Conservation (phyloP, 2,888 invertebrate species). For the Linyphia triangularis region DNA sequence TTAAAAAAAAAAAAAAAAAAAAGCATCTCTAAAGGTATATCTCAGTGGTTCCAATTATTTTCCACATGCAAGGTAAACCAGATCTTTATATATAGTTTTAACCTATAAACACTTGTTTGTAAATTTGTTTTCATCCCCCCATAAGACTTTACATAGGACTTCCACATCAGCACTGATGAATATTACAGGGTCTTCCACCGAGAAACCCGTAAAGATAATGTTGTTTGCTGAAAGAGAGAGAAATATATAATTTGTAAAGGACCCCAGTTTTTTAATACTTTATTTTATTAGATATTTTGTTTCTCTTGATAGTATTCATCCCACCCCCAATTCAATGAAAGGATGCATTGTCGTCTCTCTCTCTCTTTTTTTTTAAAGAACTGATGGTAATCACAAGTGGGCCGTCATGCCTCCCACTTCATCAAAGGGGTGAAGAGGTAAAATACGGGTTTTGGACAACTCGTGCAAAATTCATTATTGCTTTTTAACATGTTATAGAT, state of each 20-base stretch:
- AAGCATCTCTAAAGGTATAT: too few relatives aligned
- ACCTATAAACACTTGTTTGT: not conserved
- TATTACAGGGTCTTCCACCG: not conserved
- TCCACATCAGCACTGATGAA: not conserved
- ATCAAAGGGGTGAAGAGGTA: not conserved
- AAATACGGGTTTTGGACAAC: not conserved
- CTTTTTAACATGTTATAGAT: too few relatives aligned
- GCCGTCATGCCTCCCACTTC: not conserved
- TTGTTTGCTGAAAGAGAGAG: not conserved
- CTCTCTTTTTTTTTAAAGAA: not conserved
- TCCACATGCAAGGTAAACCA: too few relatives aligned
- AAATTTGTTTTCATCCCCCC: too few relatives aligned
- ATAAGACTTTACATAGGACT: slow-evolving; percentile 7
- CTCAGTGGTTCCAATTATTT: too few relatives aligned
- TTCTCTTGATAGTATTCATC: not conserved
- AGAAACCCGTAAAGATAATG: slow-evolving; percentile 34
- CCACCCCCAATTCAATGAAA: not conserved
- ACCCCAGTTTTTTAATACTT: not conserved
- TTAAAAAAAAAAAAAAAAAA: too few relatives aligned
- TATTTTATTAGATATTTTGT: not conserved
- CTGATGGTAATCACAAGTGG: not conserved
- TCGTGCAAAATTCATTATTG: too few relatives aligned
- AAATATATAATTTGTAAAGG: slow-evolving; percentile 19
- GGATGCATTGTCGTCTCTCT: not conserved
- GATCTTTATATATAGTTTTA: too few relatives aligned